These are phyloP conservation scores for Leptatherina wallacei DNA, from an alignment of 2,797 vertebrate species.

Conservation along the genomic window DNA sequence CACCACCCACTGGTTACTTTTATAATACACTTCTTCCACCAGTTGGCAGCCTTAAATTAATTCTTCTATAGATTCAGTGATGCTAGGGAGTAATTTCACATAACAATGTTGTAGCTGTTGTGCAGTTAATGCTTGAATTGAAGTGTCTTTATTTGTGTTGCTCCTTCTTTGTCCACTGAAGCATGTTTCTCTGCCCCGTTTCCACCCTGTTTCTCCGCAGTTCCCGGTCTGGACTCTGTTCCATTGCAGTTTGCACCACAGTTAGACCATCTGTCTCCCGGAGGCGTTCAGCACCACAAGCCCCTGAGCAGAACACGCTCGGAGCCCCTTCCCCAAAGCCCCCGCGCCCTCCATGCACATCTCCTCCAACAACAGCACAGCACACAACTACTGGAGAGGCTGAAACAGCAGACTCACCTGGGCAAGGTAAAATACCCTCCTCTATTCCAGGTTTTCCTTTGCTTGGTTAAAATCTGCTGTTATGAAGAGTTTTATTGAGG, in stretches of 20 bases:
- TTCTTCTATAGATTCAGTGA: neutral
- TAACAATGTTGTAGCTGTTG: neutral
- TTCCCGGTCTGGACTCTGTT: slow-evolving; percentile 87
- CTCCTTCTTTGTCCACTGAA: fast-evolving
- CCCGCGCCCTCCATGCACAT: slow-evolving; percentile 84
- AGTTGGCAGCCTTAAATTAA: neutral
- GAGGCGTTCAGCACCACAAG: slow-evolving; percentile 88
- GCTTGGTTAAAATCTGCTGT: neutral
- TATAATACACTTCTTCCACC: neutral
- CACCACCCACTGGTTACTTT: slow-evolving; percentile 55
- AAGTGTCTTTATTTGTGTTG: neutral
- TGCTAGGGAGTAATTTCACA: neutral
- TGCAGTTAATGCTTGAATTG: neutral
- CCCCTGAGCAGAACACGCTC: slow-evolving; percentile 93
- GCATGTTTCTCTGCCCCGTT: neutral
- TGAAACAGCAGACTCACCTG: slow-evolving; percentile 90
- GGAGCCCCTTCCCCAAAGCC: slow-evolving; percentile 91
- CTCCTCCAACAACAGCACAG: slow-evolving; percentile 89
- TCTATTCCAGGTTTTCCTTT: neutral
- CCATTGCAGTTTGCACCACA: slow-evolving; percentile 85
- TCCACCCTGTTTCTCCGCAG: slow-evolving; percentile 61
- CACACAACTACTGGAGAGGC: slow-evolving; percentile 87
- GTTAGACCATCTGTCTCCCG: slow-evolving; percentile 82
- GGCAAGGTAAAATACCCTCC: slow-evolving; percentile 78
- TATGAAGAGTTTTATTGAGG: neutral